phyloP scores from a whole-genome alignment of 2,888 invertebrate species.

The Lasioglossum figueresi region DNA sequence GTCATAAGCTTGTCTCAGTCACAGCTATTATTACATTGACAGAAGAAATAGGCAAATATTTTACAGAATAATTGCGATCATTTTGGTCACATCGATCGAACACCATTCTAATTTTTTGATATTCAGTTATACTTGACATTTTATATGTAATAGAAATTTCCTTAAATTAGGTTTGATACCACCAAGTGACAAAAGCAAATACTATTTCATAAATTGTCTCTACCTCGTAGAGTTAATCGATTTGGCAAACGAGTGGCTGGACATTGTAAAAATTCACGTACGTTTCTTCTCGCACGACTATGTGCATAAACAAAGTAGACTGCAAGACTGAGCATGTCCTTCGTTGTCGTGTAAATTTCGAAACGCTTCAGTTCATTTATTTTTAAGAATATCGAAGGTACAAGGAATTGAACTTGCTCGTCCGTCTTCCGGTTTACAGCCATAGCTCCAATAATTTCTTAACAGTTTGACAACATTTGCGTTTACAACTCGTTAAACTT shows the following conservation, averaged over 20 bases:
- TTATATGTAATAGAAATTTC: neutral
- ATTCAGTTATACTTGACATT: neutral
- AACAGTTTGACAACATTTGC: neutral
- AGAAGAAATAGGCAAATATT: neutral
- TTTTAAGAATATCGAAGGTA: neutral
- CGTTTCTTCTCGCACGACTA: neutral
- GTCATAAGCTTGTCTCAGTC: neutral
- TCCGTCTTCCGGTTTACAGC: neutral
- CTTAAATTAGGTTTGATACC: neutral
- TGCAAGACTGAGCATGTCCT: too few relatives aligned
- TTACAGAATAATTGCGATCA: neutral
- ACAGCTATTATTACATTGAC: neutral
- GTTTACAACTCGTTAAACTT: neutral
- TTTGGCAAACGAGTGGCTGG: neutral
- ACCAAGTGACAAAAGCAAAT: neutral
- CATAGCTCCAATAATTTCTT: neutral
- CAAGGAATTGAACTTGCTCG: neutral
- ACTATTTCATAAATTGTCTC: neutral
- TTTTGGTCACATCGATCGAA: neutral
- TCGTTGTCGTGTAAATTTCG: conserved; percentile 5
- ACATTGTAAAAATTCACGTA: neutral
- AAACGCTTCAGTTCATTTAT: neutral
- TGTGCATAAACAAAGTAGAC: neutral
- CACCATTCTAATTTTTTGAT: neutral
- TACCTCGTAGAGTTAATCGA: neutral